These are phyloP conservation scores for Zaprionus ornatus DNA, from an alignment of 1,140 invertebrate genomes.

Conservation along the genomic window DNA sequence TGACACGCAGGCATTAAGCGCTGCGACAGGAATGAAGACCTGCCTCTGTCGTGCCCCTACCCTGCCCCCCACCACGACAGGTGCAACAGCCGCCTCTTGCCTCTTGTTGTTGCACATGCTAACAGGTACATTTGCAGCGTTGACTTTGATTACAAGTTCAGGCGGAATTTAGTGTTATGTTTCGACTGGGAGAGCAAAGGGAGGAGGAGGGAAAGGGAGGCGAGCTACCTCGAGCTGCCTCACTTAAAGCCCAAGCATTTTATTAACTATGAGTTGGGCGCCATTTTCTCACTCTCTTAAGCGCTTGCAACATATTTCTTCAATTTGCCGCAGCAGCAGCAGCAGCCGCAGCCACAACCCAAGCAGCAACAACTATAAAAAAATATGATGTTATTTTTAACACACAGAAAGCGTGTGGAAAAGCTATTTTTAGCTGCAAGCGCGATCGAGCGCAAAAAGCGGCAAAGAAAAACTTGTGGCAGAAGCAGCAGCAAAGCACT, in stretches of 20 bases:
- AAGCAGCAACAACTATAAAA: constrained; percentile 32
- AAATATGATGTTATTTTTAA: constrained; percentile 82
- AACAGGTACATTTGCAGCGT: constrained; percentile 50
- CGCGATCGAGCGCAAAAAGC: constrained; percentile 48
- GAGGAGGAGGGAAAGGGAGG: background rate
- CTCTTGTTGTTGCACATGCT: constrained; percentile 34
- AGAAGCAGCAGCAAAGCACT: constrained; percentile 39
- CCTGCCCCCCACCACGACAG: constrained; percentile 1
- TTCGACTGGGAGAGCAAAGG: constrained; percentile 11
- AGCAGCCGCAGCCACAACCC: constrained; percentile 5
- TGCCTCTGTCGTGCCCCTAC: background rate
- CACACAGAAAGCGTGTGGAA: constrained; percentile 80
- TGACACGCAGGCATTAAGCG: constrained; percentile 78
- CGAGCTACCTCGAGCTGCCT: too few relatives aligned
- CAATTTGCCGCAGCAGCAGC: constrained; percentile 50
- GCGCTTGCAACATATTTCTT: constrained; percentile 69
- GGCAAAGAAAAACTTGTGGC: constrained; percentile 29
- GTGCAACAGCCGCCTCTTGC: constrained; percentile 26
- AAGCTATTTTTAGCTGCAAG: constrained; percentile 71
- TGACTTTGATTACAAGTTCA: constrained; percentile 51
- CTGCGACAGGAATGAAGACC: constrained; percentile 56
- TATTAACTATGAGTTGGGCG: constrained; percentile 74
- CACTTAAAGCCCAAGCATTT: constrained; percentile 69
- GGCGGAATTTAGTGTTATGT: constrained; percentile 48
- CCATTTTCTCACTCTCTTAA: constrained; percentile 55